phyloP scores from a whole-genome alignment of 1,140 invertebrate genomes.

The Caenorhabditis brenneri region DNA sequence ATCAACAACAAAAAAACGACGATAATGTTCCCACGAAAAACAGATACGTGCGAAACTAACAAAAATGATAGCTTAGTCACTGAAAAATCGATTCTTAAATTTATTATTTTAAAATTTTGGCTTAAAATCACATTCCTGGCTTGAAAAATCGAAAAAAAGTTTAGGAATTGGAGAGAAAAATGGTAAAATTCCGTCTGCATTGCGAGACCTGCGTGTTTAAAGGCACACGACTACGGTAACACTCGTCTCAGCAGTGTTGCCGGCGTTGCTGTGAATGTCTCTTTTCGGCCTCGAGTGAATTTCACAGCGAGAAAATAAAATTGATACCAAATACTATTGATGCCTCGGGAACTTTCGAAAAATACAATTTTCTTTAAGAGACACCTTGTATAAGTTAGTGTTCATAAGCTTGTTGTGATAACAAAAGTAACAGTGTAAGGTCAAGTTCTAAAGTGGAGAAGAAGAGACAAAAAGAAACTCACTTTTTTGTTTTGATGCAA shows the following conservation, averaged over 20 bases:
- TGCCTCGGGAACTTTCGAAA: no score
- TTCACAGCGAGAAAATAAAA: background rate
- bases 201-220: background rate
- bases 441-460: no score
- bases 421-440: no score
- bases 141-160: constrained; percentile 36
- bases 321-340: no score
- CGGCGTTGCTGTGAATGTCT: background rate
- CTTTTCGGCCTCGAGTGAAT: background rate
- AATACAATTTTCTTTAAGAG: no score
- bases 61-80: background rate
- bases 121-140: background rate
- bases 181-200: background rate
- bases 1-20: background rate
- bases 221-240: constrained; percentile 28
- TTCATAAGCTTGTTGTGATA: no score
- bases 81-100: background rate
- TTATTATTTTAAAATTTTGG: background rate
- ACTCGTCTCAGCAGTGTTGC: constrained; percentile 15
- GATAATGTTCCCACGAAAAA: background rate
- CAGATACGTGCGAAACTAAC: background rate
- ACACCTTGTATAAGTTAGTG: no score
- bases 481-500: background rate
- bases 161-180: constrained; percentile 40
- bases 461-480: no score